Conservation (phyloP, 2,113 vertebrate genomes). For the Clarias magur region DNA sequence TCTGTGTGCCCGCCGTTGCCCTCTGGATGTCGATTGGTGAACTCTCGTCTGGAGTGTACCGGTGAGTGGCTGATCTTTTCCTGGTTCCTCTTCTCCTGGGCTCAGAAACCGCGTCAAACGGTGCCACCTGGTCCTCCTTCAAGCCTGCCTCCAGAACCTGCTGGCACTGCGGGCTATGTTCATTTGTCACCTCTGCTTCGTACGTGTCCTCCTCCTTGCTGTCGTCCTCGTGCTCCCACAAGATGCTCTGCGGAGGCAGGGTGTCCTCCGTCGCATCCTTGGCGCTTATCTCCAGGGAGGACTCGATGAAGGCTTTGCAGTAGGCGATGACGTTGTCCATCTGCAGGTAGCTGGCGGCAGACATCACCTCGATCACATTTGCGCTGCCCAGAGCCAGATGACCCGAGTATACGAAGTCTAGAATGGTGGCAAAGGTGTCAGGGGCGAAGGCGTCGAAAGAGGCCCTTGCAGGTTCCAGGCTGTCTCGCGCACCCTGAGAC, state of each 20-base stretch:
- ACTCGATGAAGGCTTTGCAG: conserved; percentile 96
- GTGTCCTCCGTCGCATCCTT: conserved; percentile 75
- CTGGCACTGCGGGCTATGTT: conserved; percentile 57
- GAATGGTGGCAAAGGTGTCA: conserved; percentile 89
- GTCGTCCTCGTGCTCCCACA: conserved; percentile 71
- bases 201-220: conserved; percentile 63
- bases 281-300: conserved; percentile 83
- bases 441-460: conserved; percentile 93
- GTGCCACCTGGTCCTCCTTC: conserved; percentile 64
- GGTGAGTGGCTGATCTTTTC: conserved; percentile 59
- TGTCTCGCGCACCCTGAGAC: conserved; percentile 82
- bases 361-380: conserved; percentile 98
- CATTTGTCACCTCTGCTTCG: conserved; percentile 64
- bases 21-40: conserved; percentile 68
- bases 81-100: conserved; percentile 62
- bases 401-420: conserved; percentile 96
- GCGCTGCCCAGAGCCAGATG: conserved; percentile 88
- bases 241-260: conserved; percentile 61
- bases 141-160: conserved; percentile 60
- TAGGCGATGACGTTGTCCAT: conserved; percentile 96
- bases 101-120: conserved; percentile 66
- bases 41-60: conserved; percentile 35
- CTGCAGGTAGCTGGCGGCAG: conserved; percentile 94
- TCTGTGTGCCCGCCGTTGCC: conserved; percentile 64
- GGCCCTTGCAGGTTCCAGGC: conserved; percentile 78